Evolutionary conservation across 2,797 vertebrate genomes (phyloP), one percentile per base, ranked within the genome.

Genomic region (Chaetophractus vellerosus): DNA sequence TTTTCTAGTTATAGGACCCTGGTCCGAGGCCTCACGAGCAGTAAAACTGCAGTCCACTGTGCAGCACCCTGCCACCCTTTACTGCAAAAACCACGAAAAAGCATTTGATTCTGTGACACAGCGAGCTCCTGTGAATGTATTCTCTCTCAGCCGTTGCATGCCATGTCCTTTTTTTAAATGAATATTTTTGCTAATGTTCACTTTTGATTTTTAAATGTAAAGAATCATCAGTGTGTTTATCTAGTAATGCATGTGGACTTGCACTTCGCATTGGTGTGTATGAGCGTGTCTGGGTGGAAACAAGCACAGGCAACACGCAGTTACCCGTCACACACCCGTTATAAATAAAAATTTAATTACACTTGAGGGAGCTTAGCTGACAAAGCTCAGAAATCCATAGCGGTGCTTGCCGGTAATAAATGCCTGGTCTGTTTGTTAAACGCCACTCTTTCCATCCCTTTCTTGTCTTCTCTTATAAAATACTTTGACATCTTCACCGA

Each of bases 311-410:
- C 97, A 98, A 98, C 97, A 95, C 57, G 1, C 98, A 98, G 97
- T 98, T 98, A 98, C 97, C 97, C 98, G 97, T 98, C 97, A 96
- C 96, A 97, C 97, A 96, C 97, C 98, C 97, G 96, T 98, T 98
- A 98, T 98, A 98, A 98, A 98, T 98, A 98, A 98, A 98, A 98
- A 97, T 98, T 97, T 98, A 98, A 98, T 98, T 98, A 98, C 98
- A 97, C 98, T 97, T 98, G 97, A 91, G 98, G 97, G 98, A 98
- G 96, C 97, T 98, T 97, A 96, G 97, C 97, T 98, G 98, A 96
- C 98, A 98, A 98, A 98, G 98, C 98, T 98, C 98, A 97, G 97
- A 98, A 98, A 98, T 98, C 95, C 97, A 96, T 98, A 97, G 97
- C 98, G 97, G 96, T 98, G 96, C 97, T 97, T 96, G 87, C 98